Conservation (phyloP, 2,113 vertebrate genomes). For the Tringa solitaria region DNA sequence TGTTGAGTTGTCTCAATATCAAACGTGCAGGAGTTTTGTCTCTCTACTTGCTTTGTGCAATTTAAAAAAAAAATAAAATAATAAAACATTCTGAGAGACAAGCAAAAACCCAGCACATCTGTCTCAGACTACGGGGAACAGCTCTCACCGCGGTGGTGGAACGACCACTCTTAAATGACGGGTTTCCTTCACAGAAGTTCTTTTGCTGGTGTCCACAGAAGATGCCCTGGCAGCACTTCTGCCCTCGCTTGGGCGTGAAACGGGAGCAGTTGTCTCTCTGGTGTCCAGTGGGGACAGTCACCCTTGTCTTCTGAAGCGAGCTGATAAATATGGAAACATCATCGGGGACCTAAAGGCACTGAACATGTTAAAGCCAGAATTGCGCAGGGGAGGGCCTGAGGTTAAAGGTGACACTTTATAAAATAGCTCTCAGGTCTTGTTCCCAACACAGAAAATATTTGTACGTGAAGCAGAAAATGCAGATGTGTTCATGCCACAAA, state of each 20-base stretch:
- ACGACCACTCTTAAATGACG: not conserved
- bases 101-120: not conserved
- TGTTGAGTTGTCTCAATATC: constrained; percentile 46
- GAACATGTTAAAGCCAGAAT: not conserved
- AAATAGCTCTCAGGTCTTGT: not conserved
- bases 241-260: not conserved
- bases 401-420: not conserved
- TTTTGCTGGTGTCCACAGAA: not conserved
- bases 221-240: not conserved
- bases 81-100: not conserved
- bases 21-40: constrained; percentile 25
- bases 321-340: not conserved
- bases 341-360: not conserved
- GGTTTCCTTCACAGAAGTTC: constrained; percentile 34
- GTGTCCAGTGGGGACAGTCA: no score
- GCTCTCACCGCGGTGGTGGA: not conserved
- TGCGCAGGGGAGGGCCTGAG: no score
- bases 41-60: constrained; percentile 22
- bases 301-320: not conserved
- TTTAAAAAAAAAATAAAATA: not conserved
- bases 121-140: not conserved
- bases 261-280: not conserved
- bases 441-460: not conserved
- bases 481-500: not conserved
- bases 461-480: not conserved